Evolutionary conservation across 2,797 vertebrate genomes (phyloP), one percentile per base, ranked within the genome.

Genomic region (Paedocypris micromegethes): DNA sequence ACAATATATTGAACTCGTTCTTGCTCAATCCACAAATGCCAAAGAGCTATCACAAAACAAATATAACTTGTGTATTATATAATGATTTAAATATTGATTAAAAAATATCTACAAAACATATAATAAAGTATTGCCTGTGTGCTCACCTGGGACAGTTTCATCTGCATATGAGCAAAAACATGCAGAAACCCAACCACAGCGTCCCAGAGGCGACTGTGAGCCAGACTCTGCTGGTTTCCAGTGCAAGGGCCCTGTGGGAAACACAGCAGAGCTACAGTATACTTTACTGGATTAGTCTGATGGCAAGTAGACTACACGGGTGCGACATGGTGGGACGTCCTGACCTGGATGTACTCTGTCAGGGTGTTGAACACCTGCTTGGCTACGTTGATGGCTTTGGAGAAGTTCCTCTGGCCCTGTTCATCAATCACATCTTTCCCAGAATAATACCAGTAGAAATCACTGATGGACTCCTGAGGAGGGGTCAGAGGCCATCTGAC

Each of bases 391-490:
- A 98, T 98, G 3, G 95, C 95, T 86, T 98, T 98, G 70, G 95
- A 98, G 88, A 98, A 98, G 80, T 98, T 97, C 38, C 93, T 87
- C 76, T 97, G 95, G 37, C 95, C 95, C 80, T 97, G 95, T 46
- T 96, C 95, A 49, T 98, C 95, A 55, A 98, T 97, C 47, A 98
- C 89, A 54, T 98, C 95, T 77, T 98, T 98, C 3, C 95, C 95
- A 78, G 95, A 98, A 79, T 97, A 98, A 85, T 93, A 97, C 95
- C 95, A 98, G 76, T 97, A 97, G 77, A 98, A 97, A 82, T 98
- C 95, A 84, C 95, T 98, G 79, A 98, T 96, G 4, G 94, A 98
- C 77, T 98, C 95, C 95, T 98, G 72, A 6, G 79, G 78, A 70
- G n/a, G 66, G 6, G 8, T 23, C 55, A 67, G 39, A 46, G 9